These are phyloP conservation scores for Notolepis coatsorum DNA, from an alignment of 2,797 vertebrate species.

Conservation along the genomic window DNA sequence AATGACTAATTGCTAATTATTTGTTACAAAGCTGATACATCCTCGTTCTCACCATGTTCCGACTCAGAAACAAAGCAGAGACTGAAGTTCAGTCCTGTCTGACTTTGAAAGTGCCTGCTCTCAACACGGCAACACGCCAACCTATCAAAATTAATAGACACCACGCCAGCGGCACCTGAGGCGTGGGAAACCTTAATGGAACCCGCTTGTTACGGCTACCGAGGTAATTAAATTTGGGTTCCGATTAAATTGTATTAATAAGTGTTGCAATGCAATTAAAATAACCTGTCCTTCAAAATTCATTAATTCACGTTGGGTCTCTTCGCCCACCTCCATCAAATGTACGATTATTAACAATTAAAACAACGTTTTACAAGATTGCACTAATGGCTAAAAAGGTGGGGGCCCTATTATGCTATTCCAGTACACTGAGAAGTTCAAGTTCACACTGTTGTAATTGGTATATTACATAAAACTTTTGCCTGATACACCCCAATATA, in stretches of 20 bases:
- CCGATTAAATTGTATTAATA: slow-evolving; percentile 54
- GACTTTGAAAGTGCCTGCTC: slow-evolving; percentile 42
- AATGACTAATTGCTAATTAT: too few species aligned
- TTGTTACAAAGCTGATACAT: too few species aligned
- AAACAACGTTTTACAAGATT: slow-evolving; percentile 26
- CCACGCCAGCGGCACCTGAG: slow-evolving; percentile 48
- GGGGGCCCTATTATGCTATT: slow-evolving; percentile 23
- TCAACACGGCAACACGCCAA: too few species aligned
- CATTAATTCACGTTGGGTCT: slow-evolving; percentile 50
- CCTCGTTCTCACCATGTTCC: too few species aligned
- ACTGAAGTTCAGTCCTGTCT: slow-evolving; percentile 26
- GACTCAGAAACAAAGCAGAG: too few species aligned
- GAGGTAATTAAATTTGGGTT: slow-evolving; percentile 67
- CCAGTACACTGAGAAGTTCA: slow-evolving; percentile 25
- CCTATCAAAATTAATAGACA: slow-evolving; percentile 48
- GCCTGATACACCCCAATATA: not conserved
- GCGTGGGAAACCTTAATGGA: slow-evolving; percentile 55
- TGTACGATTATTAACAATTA: slow-evolving; percentile 54
- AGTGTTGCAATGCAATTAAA: slow-evolving; percentile 61
- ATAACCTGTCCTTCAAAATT: slow-evolving; percentile 59
- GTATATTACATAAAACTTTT: too few species aligned
- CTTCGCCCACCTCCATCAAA: slow-evolving; percentile 38
- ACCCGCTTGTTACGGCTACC: slow-evolving; percentile 36
- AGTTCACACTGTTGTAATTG: too few species aligned
- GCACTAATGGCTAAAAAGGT: slow-evolving; percentile 3